Conservation (phyloP, 1,140 invertebrate species). For the Hypsibius dujardini region DNA sequence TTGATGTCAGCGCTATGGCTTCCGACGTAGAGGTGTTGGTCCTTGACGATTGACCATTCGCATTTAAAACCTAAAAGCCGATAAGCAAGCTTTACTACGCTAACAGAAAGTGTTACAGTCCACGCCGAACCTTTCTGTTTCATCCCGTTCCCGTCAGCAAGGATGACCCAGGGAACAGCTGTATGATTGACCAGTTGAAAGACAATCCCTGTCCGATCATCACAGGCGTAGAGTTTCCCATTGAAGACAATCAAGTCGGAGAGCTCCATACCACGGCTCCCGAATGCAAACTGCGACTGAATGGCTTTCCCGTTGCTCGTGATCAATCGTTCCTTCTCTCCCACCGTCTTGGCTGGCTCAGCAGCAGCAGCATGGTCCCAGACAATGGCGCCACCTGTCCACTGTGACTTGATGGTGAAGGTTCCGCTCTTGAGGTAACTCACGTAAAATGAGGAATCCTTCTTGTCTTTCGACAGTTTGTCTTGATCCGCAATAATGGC, state of each 20-base stretch:
- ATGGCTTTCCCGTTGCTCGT: conserved; percentile 41
- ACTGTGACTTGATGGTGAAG: conserved; percentile 31
- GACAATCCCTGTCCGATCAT: conserved; percentile 86
- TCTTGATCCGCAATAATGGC: conserved; percentile 81
- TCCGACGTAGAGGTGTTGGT: conserved; percentile 70
- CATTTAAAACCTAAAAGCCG: conserved; percentile 60
- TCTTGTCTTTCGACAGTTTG: conserved; percentile 51
- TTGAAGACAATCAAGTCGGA: conserved; percentile 88
- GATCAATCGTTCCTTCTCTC: neutral
- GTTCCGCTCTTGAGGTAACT: conserved; percentile 63
- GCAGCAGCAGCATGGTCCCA: conserved; percentile 25
- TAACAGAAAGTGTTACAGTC: neutral
- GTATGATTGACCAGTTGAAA: conserved; percentile 51
- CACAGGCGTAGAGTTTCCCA: conserved; percentile 69
- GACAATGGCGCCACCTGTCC: conserved; percentile 27
- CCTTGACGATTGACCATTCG: conserved; percentile 90
- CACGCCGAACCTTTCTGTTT: conserved; percentile 41
- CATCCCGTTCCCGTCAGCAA: conserved; percentile 59
- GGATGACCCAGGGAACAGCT: conserved; percentile 71
- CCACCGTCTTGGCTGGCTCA: neutral
- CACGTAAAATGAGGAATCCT: conserved; percentile 49
- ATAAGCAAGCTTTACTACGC: conserved; percentile 11
- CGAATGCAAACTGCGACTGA: conserved; percentile 41
- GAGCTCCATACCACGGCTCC: conserved; percentile 87
- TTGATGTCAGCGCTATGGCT: conserved; percentile 49